Base-by-base conservation (phyloP, 1,140 invertebrate genomes). In the Uloborus diversus region DNA sequence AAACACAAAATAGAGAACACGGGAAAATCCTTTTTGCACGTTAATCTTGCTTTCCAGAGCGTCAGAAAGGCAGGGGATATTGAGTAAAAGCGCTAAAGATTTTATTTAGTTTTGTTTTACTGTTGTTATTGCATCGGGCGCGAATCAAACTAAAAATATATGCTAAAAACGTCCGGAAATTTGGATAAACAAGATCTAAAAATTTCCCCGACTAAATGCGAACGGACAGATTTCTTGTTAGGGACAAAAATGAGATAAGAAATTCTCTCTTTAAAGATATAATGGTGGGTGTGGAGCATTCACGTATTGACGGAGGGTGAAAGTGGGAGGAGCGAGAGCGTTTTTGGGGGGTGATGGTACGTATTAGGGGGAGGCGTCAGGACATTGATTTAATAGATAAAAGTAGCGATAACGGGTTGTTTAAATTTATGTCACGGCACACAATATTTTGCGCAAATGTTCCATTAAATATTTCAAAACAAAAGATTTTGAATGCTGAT, bases 311-410 rank as follows among this genome's bases (percentile, higher is more conserved):
- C 5, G 11, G 56, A 59, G 25, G 25, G 56, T 59, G 56, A 28
- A 28, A 59, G 56, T 59, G 56, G 56, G 56, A 59, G 56, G 56
- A 59, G 56, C 56, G 56, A 23, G 25, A 11, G 27, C 13, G 25
- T 30, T 2, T 17, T 11, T n/a, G 56, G 56, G 56, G 23, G 56
- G 4, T 30, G 56, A 28, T 3, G 32, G 28, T 59, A 59, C 25
- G 32, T 30, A 30, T 59, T 59, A 13, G 9, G 4, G 11, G 9
- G 56, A 59, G 28, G 25, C 14, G 25, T 59, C n/a, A 7, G 23
- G n/a, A 20, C 25, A 30, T 59, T 59, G 56, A 59, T 59, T 59
- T 59, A 59, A 59, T 59, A 59, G 56, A 59, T 11, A 59, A 5
- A 28, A 30, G 27, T 17, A 11, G 23, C 28, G 14, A 30, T 28